Evolutionary conservation across 1,140 invertebrate genomes (phyloP).

Genomic region (Chelonus insularis): DNA sequence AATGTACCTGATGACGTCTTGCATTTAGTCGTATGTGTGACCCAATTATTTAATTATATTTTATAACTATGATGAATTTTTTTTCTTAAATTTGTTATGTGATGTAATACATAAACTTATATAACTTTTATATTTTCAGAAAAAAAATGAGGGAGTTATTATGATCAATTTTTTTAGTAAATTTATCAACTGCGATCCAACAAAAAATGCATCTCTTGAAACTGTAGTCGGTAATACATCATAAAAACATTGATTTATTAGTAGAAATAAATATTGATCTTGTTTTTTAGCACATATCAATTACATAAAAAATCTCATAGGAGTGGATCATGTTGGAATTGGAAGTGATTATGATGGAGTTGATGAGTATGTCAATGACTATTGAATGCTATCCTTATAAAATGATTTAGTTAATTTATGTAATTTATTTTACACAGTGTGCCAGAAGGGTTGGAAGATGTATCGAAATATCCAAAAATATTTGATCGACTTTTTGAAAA

Average conservation of each 20-base stretch:
- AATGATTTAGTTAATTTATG: constrained; percentile 10
- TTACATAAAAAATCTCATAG: constrained; percentile 63
- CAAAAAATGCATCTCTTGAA: constrained; percentile 44
- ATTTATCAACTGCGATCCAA: constrained; percentile 59
- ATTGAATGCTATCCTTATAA: background rate
- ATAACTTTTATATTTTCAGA: constrained; percentile 39
- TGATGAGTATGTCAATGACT: constrained; percentile 44
- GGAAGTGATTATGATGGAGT: constrained; percentile 65
- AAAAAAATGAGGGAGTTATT: constrained; percentile 63
- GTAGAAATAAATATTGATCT: constrained; percentile 15
- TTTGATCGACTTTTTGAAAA: constrained; percentile 63
- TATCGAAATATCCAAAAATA: constrained; percentile 70
- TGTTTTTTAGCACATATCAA: constrained; percentile 67
- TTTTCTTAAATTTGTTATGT: too few species aligned
- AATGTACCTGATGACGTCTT: constrained; percentile 69
- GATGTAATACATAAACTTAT: too few species aligned
- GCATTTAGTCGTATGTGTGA: constrained; percentile 55
- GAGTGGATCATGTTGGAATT: constrained; percentile 64
- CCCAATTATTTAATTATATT: background rate
- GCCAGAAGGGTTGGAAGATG: constrained; percentile 69
- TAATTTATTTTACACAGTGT: constrained; percentile 30
- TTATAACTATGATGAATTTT: too few species aligned
- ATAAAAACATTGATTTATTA: too few species aligned
- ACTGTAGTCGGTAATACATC: constrained; percentile 57
- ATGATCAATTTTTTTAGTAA: constrained; percentile 67